A percentile compares a stretch with the other conserved stretches of the same genome.
These are phyloP conservation scores for Oenanthe oenanthe DNA, from an alignment of 2,113 vertebrate genomes.

Conservation along the genomic window DNA sequence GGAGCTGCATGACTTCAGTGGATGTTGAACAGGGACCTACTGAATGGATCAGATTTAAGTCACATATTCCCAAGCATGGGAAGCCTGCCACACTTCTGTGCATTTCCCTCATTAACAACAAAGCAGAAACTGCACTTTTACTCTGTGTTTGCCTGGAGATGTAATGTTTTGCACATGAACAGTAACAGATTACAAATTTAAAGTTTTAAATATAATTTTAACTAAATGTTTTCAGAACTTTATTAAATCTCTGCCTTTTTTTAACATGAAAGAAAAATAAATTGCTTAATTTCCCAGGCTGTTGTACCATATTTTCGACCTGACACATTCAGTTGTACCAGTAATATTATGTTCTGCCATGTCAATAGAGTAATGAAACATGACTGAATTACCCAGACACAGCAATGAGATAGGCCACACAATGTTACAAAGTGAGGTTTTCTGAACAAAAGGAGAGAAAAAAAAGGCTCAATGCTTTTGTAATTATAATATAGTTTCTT, in stretches of 20 bases:
- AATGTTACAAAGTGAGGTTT: not conserved
- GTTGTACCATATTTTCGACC: not conserved
- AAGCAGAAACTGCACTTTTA: not conserved
- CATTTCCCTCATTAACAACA: not conserved
- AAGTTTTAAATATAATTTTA: not conserved
- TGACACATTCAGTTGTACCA: not conserved
- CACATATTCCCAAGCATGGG: not conserved
- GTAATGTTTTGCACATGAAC: not conserved
- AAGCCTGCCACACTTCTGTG: not conserved
- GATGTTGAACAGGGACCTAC: not conserved
- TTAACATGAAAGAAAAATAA: not conserved
- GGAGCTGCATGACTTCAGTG: not conserved
- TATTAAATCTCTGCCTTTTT: not conserved
- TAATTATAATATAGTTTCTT: not conserved
- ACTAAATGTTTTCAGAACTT: not conserved
- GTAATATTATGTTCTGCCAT: not conserved
- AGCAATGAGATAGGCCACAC: not conserved
- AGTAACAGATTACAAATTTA: not conserved
- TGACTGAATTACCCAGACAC: not conserved
- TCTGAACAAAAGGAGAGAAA: not conserved
- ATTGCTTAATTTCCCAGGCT: not conserved
- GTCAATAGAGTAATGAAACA: constrained; percentile 25
- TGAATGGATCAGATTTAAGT: not conserved
- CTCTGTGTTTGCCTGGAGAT: not conserved
- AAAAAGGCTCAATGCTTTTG: not conserved